A percentile compares a stretch with the other conserved stretches of the same genome.
These are phyloP conservation scores for Acomys russatus DNA, from an alignment of 2,797 vertebrate genomes.

Conservation along the genomic window DNA sequence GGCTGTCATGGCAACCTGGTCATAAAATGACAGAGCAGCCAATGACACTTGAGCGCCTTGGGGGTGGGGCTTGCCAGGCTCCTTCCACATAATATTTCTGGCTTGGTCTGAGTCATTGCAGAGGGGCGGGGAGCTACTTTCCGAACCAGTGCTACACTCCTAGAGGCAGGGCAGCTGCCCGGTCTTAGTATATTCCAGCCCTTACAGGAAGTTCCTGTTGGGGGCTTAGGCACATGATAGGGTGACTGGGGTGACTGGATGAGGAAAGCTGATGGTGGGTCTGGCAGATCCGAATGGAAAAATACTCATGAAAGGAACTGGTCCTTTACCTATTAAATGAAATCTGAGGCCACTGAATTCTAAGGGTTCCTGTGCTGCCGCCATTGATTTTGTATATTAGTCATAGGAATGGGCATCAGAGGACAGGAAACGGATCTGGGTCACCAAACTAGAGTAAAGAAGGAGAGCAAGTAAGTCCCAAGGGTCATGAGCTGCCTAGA, in stretches of 20 bases:
- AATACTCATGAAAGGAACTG: constrained; percentile 4
- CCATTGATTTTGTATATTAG: constrained; percentile 45
- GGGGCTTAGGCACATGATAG: neutral
- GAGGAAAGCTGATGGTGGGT: neutral
- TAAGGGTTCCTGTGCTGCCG: neutral
- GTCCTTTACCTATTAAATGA: neutral
- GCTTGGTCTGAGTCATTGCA: constrained; percentile 74
- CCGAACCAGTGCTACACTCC: constrained; percentile 43
- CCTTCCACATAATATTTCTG: constrained; percentile 27
- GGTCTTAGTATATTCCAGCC: constrained; percentile 49
- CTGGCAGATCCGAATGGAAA: neutral
- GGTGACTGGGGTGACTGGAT: constrained; percentile 15
- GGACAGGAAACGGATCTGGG: constrained; percentile 70
- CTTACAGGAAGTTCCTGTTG: constrained; percentile 50
- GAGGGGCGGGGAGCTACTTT: neutral
- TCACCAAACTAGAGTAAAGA: constrained; percentile 38
- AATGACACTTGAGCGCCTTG: constrained; percentile 77
- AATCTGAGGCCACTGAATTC: constrained; percentile 28
- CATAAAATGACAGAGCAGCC: constrained; percentile 73
- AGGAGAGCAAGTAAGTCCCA: neutral
- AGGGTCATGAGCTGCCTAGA: neutral
- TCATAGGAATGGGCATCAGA: constrained; percentile 72
- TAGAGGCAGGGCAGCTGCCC: constrained; percentile 17
- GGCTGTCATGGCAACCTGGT: constrained; percentile 87
- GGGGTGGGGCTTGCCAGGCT: constrained; percentile 70